These are phyloP conservation scores for Sciaenops ocellatus DNA, from an alignment of 2,797 vertebrate species.

Conservation along the genomic window DNA sequence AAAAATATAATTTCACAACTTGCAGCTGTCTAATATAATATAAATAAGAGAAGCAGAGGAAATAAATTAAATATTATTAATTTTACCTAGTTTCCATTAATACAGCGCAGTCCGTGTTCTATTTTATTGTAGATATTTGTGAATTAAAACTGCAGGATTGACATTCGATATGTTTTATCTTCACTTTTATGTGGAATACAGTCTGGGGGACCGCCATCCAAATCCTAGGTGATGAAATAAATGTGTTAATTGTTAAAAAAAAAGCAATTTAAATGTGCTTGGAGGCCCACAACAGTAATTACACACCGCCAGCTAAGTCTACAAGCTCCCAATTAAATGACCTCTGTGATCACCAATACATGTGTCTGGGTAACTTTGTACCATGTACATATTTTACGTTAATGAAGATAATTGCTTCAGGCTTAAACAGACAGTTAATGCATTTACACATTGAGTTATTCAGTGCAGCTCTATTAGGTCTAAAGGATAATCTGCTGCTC, in stretches of 20 bases:
- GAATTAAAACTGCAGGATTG: constrained; percentile 27
- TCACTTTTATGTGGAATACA: constrained; percentile 12
- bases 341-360: constrained; percentile 64
- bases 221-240: constrained; percentile 64
- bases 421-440: constrained; percentile 62
- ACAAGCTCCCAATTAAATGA: constrained; percentile 62
- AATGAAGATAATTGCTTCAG: constrained; percentile 75
- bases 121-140: constrained; percentile 14
- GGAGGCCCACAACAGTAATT: constrained; percentile 77
- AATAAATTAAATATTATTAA: background rate
- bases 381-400: constrained; percentile 70
- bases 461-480: constrained; percentile 40
- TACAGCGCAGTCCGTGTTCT: constrained; percentile 6
- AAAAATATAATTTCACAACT: background rate
- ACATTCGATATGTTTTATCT: constrained; percentile 20
- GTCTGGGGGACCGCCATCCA: constrained; percentile 46
- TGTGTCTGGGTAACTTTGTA: constrained; percentile 52
- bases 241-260: constrained; percentile 74
- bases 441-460: constrained; percentile 44
- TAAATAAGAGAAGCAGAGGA: background rate
- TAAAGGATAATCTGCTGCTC: constrained; percentile 61
- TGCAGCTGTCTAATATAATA: background rate
- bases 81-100: constrained; percentile 17
- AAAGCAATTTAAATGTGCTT: constrained; percentile 81
- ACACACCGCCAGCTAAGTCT: constrained; percentile 66